phyloP scores from a whole-genome alignment of 2,113 vertebrate genomes.

The Phocoena phocoena region DNA sequence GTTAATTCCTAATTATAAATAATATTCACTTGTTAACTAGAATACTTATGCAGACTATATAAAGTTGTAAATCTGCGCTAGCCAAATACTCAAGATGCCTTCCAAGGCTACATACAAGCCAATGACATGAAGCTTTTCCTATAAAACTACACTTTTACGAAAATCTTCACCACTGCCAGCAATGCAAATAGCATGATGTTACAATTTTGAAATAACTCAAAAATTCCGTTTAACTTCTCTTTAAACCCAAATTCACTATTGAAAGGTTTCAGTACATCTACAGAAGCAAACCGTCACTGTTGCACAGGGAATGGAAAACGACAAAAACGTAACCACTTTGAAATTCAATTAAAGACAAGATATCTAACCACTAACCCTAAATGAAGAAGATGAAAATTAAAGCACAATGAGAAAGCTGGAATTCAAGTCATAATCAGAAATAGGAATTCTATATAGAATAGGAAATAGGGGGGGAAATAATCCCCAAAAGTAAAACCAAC shows the following conservation, averaged over 20 bases:
- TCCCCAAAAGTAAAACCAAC: neutral
- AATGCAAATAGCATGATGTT: conserved; percentile 54
- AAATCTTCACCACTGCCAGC: conserved; percentile 36
- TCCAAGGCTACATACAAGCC: neutral
- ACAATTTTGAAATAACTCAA: conserved; percentile 59
- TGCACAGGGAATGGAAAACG: conserved; percentile 52
- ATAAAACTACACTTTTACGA: conserved; percentile 38
- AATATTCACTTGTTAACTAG: neutral
- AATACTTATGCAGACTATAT: conserved; percentile 27
- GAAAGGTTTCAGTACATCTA: conserved; percentile 57
- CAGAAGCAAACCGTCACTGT: neutral
- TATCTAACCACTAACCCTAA: conserved; percentile 58
- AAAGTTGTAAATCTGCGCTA: neutral
- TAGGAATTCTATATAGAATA: conserved; percentile 32
- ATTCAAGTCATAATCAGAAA: conserved; percentile 52
- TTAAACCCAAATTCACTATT: conserved; percentile 58
- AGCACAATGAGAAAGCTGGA: conserved; percentile 8
- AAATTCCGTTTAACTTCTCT: conserved; percentile 58
- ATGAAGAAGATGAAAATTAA: conserved; percentile 58
- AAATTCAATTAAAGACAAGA: conserved; percentile 66
- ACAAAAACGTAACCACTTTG: conserved; percentile 45
- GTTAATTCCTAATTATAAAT: conserved; percentile 15
- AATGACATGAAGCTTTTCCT: conserved; percentile 50
- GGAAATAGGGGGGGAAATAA: neutral
- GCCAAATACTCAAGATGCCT: conserved; percentile 15